Evolutionary conservation across 2,113 vertebrate species (phyloP).

Genomic region (Choloepus hoffmanni): DNA sequence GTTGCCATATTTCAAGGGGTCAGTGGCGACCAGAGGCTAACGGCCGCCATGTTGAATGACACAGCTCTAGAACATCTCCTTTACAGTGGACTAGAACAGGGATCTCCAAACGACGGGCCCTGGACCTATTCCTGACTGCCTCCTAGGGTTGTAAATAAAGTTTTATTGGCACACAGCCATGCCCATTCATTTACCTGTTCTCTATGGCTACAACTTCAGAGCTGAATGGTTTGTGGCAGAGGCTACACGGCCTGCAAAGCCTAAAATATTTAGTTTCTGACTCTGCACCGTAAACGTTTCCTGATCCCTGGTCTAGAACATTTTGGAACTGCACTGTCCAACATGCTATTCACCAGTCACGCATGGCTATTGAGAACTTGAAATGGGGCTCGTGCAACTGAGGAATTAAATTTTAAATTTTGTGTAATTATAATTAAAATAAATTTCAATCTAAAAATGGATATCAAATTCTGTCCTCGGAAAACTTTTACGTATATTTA

Average conservation of each 20-base stretch:
- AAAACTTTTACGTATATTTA: neutral
- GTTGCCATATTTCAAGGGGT: neutral
- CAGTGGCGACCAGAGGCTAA: neutral
- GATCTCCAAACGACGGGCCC: neutral
- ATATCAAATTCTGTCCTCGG: neutral
- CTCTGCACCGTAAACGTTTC: neutral
- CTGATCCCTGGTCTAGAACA: neutral
- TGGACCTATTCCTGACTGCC: neutral
- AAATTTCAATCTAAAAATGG: neutral
- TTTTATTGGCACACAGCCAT: neutral
- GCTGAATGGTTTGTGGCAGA: neutral
- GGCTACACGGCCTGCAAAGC: neutral
- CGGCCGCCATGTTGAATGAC: neutral
- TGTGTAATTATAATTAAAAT: neutral
- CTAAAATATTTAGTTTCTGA: neutral
- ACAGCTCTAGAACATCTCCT: neutral
- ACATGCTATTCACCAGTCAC: neutral
- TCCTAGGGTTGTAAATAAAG: conserved; percentile 15
- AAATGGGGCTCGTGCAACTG: neutral
- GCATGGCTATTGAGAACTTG: neutral
- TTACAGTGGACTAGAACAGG: neutral
- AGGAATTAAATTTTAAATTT: neutral
- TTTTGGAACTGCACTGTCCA: neutral
- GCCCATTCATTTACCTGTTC: neutral
- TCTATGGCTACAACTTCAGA: neutral